phyloP scores from a whole-genome alignment of 1,140 invertebrate species.

The Venustaconcha ellipsiformis region DNA sequence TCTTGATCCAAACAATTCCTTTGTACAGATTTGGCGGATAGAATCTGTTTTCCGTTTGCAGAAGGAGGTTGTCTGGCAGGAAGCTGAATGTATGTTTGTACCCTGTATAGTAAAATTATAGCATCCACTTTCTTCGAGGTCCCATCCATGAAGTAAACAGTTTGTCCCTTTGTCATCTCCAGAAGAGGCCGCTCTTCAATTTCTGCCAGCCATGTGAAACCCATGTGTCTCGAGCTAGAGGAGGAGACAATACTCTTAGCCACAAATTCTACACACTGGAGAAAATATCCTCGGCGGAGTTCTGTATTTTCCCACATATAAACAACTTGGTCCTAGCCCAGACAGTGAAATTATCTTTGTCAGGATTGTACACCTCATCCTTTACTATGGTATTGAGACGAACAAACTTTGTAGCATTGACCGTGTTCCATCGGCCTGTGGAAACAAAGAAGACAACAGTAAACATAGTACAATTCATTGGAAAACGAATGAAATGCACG shows the following conservation, averaged over 20 bases:
- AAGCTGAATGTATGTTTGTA: conserved; percentile 26
- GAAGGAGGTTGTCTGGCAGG: conserved; percentile 15
- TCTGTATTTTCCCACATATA: no score
- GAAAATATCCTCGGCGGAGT: conserved; percentile 25
- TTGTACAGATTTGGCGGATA: conserved; percentile 30
- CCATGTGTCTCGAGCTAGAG: conserved; percentile 20
- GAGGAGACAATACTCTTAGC: conserved; percentile 7
- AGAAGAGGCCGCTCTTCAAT: conserved; percentile 22
- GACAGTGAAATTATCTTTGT: conserved; percentile 21
- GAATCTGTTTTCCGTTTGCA: background rate
- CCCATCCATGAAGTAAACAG: conserved; percentile 30
- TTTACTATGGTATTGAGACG: no score
- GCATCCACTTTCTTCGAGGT: conserved; percentile 15
- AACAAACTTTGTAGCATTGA: no score
- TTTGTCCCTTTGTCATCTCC: conserved; percentile 11
- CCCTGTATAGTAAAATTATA: conserved; percentile 26
- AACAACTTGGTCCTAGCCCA: background rate
- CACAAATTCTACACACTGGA: conserved; percentile 25
- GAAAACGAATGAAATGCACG: no score
- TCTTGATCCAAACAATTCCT: conserved; percentile 19
- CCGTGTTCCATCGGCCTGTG: no score
- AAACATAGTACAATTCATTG: no score
- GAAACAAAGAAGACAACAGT: no score
- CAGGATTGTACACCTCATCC: conserved; percentile 1
- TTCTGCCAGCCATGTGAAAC: conserved; percentile 17